Base-by-base conservation (phyloP, 2,888 invertebrate species). In the Apodemia duryi region DNA sequence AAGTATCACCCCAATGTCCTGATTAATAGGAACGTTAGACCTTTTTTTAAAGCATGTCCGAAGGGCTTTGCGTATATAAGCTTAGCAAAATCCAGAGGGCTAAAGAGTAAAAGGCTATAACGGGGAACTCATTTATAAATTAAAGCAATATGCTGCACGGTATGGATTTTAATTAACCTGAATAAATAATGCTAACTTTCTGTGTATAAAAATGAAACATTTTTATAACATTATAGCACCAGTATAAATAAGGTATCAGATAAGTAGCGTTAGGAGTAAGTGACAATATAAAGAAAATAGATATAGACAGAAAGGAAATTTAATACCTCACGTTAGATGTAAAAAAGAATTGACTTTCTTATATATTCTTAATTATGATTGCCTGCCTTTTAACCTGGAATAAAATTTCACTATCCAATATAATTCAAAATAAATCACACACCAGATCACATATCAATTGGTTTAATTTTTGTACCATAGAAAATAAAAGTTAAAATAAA, bases 11-110 rank as follows among this genome's bases (percentile, higher is more conserved):
- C 71, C 78, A 70, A 76, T 74, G 75, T 79, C 77, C 74, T 81
- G 86, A 88, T 86, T 85, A 87, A 88, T 83, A 81, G 84, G 79
- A 71, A 77, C 78, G 81, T 83, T 82, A 81, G 79, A 78, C 81
- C 78, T 82, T 84, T 86, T 86, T 84, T 77, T 78, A 49, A 57
- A 61, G 61, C 61, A 46, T 60, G 43, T 61, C 64, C 64, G 46
- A 61, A 46, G 64, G 43, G 49, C 61, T 61, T 10, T 9, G 54
- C 54, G 29, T 80, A 82, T 80, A 81, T 82, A 82, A 81, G 77
- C 75, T 75, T 81, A 82, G 85, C 79, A 81, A 78, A 80, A 79
- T 77, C 77, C 80, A 52, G 79, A 74, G 76, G 75, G 80, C 72
- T 73, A 73, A 76, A 75, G 78, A 80, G 82, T 82, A 81, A 83